Evolutionary conservation across 2,113 vertebrate species (phyloP).

Genomic region (Pomatorhinus ruficollis): DNA sequence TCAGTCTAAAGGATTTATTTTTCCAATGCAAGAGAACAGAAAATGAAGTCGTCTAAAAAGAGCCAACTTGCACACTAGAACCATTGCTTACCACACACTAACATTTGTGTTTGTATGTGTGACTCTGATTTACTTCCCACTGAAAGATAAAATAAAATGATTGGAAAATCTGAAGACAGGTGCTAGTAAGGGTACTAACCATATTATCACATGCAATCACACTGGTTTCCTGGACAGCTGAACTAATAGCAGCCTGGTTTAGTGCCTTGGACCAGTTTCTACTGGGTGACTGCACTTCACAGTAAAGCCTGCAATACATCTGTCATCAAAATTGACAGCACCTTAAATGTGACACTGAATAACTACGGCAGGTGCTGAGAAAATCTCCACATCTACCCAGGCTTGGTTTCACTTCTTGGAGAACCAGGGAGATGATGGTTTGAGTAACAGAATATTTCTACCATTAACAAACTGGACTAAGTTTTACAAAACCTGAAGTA

Average conservation of each 20-base stretch:
- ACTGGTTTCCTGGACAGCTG: background rate
- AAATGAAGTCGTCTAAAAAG: background rate
- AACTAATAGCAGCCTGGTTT: background rate
- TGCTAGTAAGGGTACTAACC: background rate
- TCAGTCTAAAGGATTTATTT: background rate
- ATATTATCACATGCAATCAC: background rate
- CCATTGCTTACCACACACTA: background rate
- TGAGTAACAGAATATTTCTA: background rate
- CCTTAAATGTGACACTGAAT: background rate
- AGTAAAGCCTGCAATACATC: background rate
- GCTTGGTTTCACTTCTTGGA: background rate
- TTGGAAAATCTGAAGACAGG: background rate
- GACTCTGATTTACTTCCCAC: background rate
- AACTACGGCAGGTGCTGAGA: background rate
- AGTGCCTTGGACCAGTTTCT: background rate
- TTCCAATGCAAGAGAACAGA: background rate
- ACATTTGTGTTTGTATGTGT: background rate
- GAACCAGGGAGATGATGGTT: background rate
- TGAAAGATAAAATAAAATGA: background rate
- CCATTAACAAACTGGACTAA: background rate
- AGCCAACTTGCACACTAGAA: background rate
- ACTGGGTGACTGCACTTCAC: background rate
- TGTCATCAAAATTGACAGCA: background rate
- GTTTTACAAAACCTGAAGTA: background rate
- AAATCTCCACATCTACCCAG: background rate